phyloP scores from a whole-genome alignment of 2,113 vertebrate genomes.

The cattle (Bos taurus) region DNA sequence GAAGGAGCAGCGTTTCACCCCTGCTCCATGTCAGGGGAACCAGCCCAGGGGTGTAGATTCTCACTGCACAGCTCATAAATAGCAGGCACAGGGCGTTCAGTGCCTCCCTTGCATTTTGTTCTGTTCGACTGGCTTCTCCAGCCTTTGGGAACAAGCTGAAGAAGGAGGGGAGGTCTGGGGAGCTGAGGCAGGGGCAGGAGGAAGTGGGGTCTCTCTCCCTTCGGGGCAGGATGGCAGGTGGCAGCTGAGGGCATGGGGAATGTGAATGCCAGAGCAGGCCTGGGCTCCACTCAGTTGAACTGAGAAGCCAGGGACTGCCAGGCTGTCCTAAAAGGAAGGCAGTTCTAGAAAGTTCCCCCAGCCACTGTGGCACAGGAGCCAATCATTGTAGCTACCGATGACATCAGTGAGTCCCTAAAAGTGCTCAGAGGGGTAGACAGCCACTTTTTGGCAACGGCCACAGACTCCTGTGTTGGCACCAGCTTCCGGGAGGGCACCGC shows the following conservation, averaged over 20 bases:
- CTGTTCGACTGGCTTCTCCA: fast-evolving
- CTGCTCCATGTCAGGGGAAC: not conserved
- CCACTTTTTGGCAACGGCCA: fast-evolving
- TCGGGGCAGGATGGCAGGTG: fast-evolving
- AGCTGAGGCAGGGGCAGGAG: fast-evolving
- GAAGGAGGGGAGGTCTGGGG: not conserved
- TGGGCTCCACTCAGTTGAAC: not conserved
- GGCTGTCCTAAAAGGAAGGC: not conserved
- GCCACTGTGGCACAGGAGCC: not conserved
- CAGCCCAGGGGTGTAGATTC: not conserved
- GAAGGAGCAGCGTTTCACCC: fast-evolving
- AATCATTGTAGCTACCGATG: fast-evolving
- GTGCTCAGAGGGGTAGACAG: not conserved
- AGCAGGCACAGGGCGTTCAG: fast-evolving
- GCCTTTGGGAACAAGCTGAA: no score
- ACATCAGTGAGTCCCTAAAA: not conserved
- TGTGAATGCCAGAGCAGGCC: no score
- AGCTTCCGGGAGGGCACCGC: not conserved
- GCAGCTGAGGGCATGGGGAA: not conserved
- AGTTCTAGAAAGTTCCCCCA: not conserved
- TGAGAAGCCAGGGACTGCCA: not conserved
- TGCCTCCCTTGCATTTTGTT: not conserved
- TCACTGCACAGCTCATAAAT: no score
- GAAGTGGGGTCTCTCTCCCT: fast-evolving
- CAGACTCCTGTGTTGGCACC: fast-evolving